phyloP scores from a whole-genome alignment of 1,140 invertebrate species.

The Heliothis virescens region DNA sequence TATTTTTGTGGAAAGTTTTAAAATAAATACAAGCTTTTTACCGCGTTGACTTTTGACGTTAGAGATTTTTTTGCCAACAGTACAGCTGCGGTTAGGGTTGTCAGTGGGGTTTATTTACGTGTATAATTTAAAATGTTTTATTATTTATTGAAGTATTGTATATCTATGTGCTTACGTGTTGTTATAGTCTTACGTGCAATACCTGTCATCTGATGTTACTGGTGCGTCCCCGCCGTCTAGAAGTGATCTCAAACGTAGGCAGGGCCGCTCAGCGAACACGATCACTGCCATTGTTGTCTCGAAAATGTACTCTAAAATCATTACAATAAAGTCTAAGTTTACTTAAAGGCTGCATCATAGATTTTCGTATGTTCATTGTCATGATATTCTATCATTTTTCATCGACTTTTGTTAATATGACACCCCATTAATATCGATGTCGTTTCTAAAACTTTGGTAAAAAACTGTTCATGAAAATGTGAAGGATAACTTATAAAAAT shows the following conservation, averaged over 20 bases:
- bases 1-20: background rate
- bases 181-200: conserved; percentile 48
- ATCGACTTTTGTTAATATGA: conserved; percentile 31
- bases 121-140: conserved; percentile 38
- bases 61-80: background rate
- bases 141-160: conserved; percentile 53
- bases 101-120: background rate
- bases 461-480: conserved; percentile 7
- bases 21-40: background rate
- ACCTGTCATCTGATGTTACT: conserved; percentile 46
- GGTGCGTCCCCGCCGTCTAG: conserved; percentile 65
- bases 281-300: conserved; percentile 69
- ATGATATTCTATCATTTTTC: conserved; percentile 39
- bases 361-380: conserved; percentile 34
- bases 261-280: conserved; percentile 47
- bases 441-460: conserved; percentile 12
- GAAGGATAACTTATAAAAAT: conserved; percentile 21
- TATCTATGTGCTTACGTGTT: conserved; percentile 45
- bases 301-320: conserved; percentile 56
- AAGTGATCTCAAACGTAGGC: conserved; percentile 78
- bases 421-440: conserved; percentile 32
- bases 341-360: conserved; percentile 52
- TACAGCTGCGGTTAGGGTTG: conserved; percentile 9
- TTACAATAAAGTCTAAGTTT: conserved; percentile 54
- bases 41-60: too few species aligned